Conservation (phyloP, 1,140 invertebrate genomes). For the Thalassaphorura encarpata region DNA sequence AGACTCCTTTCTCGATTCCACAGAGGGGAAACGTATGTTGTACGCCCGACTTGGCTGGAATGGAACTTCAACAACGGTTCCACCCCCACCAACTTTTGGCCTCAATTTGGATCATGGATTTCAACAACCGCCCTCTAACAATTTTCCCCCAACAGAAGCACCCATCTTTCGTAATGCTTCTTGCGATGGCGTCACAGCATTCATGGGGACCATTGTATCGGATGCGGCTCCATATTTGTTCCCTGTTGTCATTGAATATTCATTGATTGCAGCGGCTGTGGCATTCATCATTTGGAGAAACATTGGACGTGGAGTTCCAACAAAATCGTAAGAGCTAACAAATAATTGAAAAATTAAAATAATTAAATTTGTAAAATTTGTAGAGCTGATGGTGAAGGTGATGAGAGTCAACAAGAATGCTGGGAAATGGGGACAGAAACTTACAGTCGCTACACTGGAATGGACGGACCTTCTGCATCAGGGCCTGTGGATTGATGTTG, state of each 20-base stretch:
- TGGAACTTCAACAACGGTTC: constrained; percentile 5
- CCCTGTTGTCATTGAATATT: constrained; percentile 95
- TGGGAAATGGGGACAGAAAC: constrained; percentile 32
- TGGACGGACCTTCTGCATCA: constrained; percentile 14
- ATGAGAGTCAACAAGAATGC: constrained; percentile 31
- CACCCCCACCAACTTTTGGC: constrained; percentile 9
- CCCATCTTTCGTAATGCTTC: constrained; percentile 27
- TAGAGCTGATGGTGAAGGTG: constrained; percentile 29
- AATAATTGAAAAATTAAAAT: not conserved
- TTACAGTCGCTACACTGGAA: constrained; percentile 29
- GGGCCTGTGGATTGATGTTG: constrained; percentile 81
- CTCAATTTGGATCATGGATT: not conserved
- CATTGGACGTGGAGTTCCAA: constrained; percentile 61
- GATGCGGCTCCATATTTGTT: constrained; percentile 86
- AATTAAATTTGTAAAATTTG: not conserved
- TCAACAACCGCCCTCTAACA: not conserved
- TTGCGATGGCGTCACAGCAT: constrained; percentile 65
- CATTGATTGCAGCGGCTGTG: constrained; percentile 89
- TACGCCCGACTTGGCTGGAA: constrained; percentile 23
- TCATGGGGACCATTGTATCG: constrained; percentile 85
- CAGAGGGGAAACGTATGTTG: constrained; percentile 29
- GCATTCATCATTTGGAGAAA: constrained; percentile 97
- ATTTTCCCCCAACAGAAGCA: not conserved
- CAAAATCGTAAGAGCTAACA: constrained; percentile 18
- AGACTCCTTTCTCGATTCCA: not conserved